Evolutionary conservation across 2,113 vertebrate genomes (phyloP).

Genomic region (Isichthys henryi): DNA sequence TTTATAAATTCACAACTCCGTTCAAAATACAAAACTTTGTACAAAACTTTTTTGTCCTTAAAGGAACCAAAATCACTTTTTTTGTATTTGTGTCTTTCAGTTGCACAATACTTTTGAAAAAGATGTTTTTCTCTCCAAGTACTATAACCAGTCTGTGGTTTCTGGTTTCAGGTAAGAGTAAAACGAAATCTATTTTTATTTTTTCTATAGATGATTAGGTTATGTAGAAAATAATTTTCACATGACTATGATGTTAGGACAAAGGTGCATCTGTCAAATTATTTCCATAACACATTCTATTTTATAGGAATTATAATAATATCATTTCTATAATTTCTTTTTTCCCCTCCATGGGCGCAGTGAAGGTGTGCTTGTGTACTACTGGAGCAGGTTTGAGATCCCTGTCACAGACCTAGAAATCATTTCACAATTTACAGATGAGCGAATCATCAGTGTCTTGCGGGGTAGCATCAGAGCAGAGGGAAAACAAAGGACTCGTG

Average conservation of each 20-base stretch:
- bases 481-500: neutral
- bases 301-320: neutral
- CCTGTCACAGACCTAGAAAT: constrained; percentile 42
- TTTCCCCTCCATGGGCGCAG: constrained; percentile 33
- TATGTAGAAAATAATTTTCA: neutral
- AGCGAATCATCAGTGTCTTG: constrained; percentile 44
- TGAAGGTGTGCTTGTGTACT: constrained; percentile 57
- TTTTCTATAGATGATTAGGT: neutral
- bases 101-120: constrained; percentile 41
- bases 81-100: constrained; percentile 42
- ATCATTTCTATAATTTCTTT: neutral
- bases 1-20: neutral
- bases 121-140: constrained; percentile 49
- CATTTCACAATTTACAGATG: constrained; percentile 48
- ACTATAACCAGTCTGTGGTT: constrained; percentile 52
- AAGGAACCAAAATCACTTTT: neutral
- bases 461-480: constrained; percentile 25
- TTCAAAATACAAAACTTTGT: neutral
- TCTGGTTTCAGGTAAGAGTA: constrained; percentile 59
- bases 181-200: neutral
- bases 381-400: constrained; percentile 59
- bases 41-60: neutral
- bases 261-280: neutral
- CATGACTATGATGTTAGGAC: neutral
- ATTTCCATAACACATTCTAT: neutral